These are phyloP conservation scores for Cryptocephalus moraei DNA, from an alignment of 2,888 invertebrate genomes.

Conservation along the genomic window DNA sequence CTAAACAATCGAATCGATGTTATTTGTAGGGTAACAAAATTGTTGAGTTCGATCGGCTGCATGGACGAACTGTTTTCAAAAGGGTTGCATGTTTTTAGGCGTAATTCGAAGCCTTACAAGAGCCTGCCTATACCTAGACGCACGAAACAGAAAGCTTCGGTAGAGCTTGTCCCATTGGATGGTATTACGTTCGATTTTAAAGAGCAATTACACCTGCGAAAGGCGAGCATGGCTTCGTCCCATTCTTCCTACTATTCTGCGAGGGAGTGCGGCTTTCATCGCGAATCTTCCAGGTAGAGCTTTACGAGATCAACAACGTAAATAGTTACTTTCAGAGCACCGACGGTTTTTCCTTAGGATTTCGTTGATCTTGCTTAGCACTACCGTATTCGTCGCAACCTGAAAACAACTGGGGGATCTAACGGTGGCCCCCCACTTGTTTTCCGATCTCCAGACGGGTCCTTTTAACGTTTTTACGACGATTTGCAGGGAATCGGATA, in stretches of 20 bases:
- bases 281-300: not conserved
- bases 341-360: constrained; percentile 6
- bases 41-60: not conserved
- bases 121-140: constrained; percentile 32
- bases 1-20: no score
- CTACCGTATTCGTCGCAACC: not conserved
- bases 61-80: not conserved
- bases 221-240: constrained; percentile 26
- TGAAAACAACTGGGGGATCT: no score
- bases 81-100: constrained; percentile 22
- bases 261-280: constrained; percentile 25
- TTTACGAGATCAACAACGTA: constrained; percentile 1
- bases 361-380: not conserved
- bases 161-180: constrained; percentile 28
- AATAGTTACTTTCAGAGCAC: constrained; percentile 5
- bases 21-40: not conserved
- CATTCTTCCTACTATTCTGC: constrained; percentile 30
- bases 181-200: constrained; percentile 36
- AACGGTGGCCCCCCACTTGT: no score
- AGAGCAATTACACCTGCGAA: constrained; percentile 28
- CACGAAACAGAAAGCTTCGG: constrained; percentile 22
- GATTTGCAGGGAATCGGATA: constrained; percentile 46
- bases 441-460: no score
- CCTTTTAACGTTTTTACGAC: no score
- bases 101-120: constrained; percentile 31